Evolutionary conservation across 2,113 vertebrate species (phyloP).

Genomic region (Sinocyclocheilus grahami): DNA sequence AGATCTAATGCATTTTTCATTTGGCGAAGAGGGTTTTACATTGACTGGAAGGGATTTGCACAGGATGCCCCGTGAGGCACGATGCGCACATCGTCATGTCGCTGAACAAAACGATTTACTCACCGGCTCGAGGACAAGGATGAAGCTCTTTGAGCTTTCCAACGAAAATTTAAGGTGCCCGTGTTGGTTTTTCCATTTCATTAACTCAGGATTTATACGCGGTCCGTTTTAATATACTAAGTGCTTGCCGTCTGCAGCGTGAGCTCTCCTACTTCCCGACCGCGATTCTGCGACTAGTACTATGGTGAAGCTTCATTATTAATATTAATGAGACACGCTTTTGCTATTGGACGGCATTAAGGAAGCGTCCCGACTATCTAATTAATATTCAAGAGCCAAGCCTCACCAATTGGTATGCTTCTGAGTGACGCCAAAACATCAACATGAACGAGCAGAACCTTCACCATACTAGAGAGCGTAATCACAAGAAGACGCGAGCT

Average conservation of each 20-base stretch:
- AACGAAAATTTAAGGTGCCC: not conserved
- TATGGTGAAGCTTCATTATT: not conserved
- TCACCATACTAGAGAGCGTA: not conserved
- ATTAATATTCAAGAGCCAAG: not conserved
- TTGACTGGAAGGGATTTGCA: conserved; percentile 9
- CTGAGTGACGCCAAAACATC: not conserved
- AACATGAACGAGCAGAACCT: not conserved
- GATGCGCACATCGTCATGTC: not conserved
- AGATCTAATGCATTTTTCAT: not conserved
- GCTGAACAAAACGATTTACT: conserved; percentile 4
- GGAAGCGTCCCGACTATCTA: not conserved
- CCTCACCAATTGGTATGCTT: not conserved
- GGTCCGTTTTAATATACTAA: not conserved
- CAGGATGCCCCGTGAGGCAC: not conserved
- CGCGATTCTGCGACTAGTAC: not conserved
- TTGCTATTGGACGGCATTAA: conserved; percentile 9
- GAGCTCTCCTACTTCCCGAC: conserved; percentile 11
- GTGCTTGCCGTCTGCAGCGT: not conserved
- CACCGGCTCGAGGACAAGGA: not conserved
- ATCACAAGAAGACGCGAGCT: not conserved
- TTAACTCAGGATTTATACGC: not conserved
- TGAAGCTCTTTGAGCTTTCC: conserved; percentile 12
- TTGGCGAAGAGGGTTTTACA: not conserved
- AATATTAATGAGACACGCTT: not conserved
- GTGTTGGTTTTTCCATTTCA: conserved; percentile 13